These are phyloP conservation scores for Pristionchus japonicus DNA, from an alignment of 2,888 invertebrate species.

Conservation along the genomic window DNA sequence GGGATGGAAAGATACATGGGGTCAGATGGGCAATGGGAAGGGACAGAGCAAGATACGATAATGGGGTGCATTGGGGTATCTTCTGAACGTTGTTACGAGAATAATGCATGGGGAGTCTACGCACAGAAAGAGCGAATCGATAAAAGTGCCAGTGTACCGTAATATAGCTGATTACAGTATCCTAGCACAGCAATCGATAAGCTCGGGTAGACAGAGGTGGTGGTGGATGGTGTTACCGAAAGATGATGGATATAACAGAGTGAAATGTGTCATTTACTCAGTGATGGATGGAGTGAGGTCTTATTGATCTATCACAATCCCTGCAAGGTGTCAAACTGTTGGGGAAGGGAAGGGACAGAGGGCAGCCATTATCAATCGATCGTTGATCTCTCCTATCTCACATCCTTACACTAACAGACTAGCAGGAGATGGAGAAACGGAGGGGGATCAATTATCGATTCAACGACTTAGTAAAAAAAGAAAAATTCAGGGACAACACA, in stretches of 20 bases:
- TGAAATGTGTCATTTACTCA: conserved; percentile 34
- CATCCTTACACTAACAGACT: not conserved
- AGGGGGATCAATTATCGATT: not conserved
- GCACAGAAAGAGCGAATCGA: not conserved
- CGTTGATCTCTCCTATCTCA: not conserved
- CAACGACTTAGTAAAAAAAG: not conserved
- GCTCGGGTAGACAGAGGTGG: not conserved
- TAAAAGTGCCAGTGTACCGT: not conserved
- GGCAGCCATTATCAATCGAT: not conserved
- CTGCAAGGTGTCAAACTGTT: not conserved
- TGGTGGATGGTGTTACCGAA: conserved; percentile 17
- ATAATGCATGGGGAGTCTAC: not conserved
- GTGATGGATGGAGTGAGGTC: conserved; percentile 14
- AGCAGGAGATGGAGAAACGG: not conserved
- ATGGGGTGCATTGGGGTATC: not conserved
- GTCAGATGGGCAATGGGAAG: not conserved
- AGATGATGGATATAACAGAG: not conserved
- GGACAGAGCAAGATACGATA: not conserved
- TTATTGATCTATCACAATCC: conserved; percentile 10
- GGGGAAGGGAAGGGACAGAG: not conserved
- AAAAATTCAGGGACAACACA: conserved; percentile 31
- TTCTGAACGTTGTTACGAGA: not conserved
- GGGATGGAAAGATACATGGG: conserved; percentile 41
- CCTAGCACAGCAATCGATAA: not conserved
- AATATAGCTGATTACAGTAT: not conserved